A percentile compares a stretch with the other conserved stretches of the same genome.
These are phyloP conservation scores for Sisor rabdophorus DNA, from an alignment of 2,113 vertebrate species.

Conservation along the genomic window DNA sequence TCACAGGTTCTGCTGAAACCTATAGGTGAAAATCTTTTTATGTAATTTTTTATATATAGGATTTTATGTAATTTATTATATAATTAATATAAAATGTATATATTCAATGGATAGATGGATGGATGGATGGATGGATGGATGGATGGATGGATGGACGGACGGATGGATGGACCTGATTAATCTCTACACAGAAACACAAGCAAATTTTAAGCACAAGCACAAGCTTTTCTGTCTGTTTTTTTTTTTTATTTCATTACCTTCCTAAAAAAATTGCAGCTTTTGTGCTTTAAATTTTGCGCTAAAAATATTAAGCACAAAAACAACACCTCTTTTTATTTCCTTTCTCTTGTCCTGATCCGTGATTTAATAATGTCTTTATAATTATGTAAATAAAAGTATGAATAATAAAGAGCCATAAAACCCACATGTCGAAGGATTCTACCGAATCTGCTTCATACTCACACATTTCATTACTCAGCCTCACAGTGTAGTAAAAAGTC, in stretches of 20 bases:
- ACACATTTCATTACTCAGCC: conserved; percentile 43
- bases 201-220: conserved; percentile 18
- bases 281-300: conserved; percentile 34
- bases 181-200: conserved; percentile 16
- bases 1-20: too few relatives aligned
- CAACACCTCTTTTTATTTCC: conserved; percentile 34
- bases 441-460: conserved; percentile 14
- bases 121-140: too few relatives aligned
- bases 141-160: too few relatives aligned
- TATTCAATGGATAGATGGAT: too few relatives aligned
- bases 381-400: conserved; percentile 38
- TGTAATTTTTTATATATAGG: too few relatives aligned
- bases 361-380: conserved; percentile 48
- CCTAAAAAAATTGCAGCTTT: not conserved
- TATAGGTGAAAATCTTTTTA: too few relatives aligned
- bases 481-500: not conserved
- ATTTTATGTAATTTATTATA: too few relatives aligned
- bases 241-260: conserved; percentile 10
- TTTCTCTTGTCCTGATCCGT: conserved; percentile 24
- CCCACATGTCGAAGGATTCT: conserved; percentile 28
- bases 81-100: too few relatives aligned
- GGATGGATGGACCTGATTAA: too few relatives aligned
- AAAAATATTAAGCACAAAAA: conserved; percentile 32
- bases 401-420: conserved; percentile 37
- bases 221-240: conserved; percentile 1